Evolutionary conservation across 1,140 invertebrate species (phyloP).

Genomic region (Temnothorax nylanderi): DNA sequence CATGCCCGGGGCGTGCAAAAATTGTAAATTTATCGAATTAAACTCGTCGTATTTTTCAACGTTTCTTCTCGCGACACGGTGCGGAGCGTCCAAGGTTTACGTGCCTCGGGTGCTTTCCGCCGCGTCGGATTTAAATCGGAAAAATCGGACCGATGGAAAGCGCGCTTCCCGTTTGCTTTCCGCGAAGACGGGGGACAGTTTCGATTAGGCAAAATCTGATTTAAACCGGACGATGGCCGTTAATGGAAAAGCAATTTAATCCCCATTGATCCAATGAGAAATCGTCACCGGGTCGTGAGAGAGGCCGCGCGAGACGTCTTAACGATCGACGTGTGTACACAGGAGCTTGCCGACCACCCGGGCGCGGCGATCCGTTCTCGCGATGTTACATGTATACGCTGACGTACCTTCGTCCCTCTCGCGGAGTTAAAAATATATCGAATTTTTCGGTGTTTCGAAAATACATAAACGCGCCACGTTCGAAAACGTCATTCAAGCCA

Average conservation of each 20-base stretch:
- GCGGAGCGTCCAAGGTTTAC: constrained; percentile 8
- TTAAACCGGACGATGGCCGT: constrained; percentile 59
- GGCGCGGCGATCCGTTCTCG: neutral
- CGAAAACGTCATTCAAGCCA: constrained; percentile 1
- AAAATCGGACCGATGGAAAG: constrained; percentile 17
- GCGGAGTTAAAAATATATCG: constrained; percentile 22
- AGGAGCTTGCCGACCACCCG: neutral
- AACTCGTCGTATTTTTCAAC: constrained; percentile 27
- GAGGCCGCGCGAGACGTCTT: constrained; percentile 22
- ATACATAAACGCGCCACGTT: neutral
- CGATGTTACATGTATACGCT: neutral
- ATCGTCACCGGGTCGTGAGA: constrained; percentile 51
- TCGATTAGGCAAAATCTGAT: constrained; percentile 60
- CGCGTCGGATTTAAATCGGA: constrained; percentile 48
- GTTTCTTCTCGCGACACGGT: neutral
- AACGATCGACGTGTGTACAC: neutral
- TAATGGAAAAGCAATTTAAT: constrained; percentile 76
- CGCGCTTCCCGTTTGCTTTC: neutral
- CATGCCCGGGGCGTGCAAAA: constrained; percentile 17
- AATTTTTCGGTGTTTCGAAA: constrained; percentile 13
- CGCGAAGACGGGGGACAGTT: constrained; percentile 26
- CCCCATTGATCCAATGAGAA: constrained; percentile 71
- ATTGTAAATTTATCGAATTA: constrained; percentile 57
- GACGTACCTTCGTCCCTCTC: neutral
- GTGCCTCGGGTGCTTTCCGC: constrained; percentile 11